Evolutionary conservation across 2,888 invertebrate genomes (phyloP).

Genomic region (Gerris lacustris): DNA sequence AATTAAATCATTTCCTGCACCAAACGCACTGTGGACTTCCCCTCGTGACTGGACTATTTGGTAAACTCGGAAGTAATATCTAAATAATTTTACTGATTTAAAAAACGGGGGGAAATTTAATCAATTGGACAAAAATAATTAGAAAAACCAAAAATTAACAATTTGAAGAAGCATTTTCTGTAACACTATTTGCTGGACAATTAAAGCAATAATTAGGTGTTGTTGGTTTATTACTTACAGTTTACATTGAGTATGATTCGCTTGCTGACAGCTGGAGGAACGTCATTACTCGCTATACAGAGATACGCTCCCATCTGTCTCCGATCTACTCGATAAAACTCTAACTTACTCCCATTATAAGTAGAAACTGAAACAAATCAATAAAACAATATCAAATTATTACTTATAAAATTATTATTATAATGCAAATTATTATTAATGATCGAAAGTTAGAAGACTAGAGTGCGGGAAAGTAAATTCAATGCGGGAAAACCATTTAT

Average conservation of each 20-base stretch:
- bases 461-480: no score
- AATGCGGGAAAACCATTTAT: no score
- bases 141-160: neutral
- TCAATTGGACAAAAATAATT: neutral
- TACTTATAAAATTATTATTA: constrained; percentile 13
- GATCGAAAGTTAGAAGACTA: no score
- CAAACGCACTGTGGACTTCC: no score
- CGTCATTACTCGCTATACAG: constrained; percentile 84
- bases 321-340: constrained; percentile 67
- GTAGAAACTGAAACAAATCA: constrained; percentile 45
- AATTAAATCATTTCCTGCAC: no score
- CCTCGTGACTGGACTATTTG: no score
- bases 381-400: constrained; percentile 11
- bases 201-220: no score
- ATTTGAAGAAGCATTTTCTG: neutral
- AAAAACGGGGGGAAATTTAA: no score
- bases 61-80: no score
- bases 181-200: no score
- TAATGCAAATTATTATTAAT: no score
- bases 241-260: constrained; percentile 75
- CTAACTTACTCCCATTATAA: constrained; percentile 60
- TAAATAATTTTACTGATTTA: neutral
- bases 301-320: constrained; percentile 85
- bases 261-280: constrained; percentile 82
- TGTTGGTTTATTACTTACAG: constrained; percentile 66